These are phyloP conservation scores for Caerostris extrusa DNA, from an alignment of 1,140 invertebrate species.

Conservation along the genomic window DNA sequence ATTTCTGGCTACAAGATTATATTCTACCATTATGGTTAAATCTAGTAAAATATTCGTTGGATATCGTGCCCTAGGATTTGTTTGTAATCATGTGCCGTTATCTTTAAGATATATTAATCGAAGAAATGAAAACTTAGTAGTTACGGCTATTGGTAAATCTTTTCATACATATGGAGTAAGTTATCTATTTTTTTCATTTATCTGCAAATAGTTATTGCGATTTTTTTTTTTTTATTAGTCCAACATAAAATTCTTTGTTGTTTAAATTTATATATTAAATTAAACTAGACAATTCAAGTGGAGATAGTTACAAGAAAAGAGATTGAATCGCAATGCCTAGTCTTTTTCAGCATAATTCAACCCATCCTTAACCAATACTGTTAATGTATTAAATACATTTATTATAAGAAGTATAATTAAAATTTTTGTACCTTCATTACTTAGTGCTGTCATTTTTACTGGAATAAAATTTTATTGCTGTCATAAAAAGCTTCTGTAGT, in stretches of 20 bases:
- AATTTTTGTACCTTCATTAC: too few relatives aligned
- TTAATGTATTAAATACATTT: too few relatives aligned
- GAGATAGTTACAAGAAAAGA: neutral
- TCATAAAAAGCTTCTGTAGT: too few relatives aligned
- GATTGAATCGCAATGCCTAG: too few relatives aligned
- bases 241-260: neutral
- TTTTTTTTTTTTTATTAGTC: too few relatives aligned
- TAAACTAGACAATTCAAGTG: neutral
- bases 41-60: slow-evolving; percentile 91
- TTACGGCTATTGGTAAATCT: slow-evolving; percentile 93
- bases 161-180: slow-evolving; percentile 94
- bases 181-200: neutral
- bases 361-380: too few relatives aligned
- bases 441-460: too few relatives aligned
- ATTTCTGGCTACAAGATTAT: too few relatives aligned
- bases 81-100: slow-evolving; percentile 95
- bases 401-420: too few relatives aligned
- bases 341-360: too few relatives aligned
- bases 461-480: too few relatives aligned
- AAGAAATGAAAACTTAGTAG: slow-evolving; percentile 92
- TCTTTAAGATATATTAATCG: slow-evolving; percentile 91
- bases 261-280: neutral
- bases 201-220: neutral
- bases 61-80: slow-evolving; percentile 93
- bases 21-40: slow-evolving; percentile 26